A percentile compares a stretch with the other conserved stretches of the same genome.
phyloP scores from a whole-genome alignment of 2,113 vertebrate species.

The Dissostichus mawsoni region DNA sequence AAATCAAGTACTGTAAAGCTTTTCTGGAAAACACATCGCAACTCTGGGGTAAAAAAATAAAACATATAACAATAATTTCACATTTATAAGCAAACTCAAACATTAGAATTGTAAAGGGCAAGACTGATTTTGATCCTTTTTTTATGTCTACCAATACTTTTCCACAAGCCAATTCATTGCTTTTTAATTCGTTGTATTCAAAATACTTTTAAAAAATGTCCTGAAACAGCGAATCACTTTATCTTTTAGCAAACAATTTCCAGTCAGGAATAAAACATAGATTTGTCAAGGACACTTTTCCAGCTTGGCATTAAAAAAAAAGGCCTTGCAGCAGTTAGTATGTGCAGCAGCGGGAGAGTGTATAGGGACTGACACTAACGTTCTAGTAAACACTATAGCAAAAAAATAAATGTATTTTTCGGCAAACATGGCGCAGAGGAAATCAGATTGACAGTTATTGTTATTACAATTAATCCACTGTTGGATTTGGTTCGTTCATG shows the following conservation, averaged over 20 bases:
- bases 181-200: not conserved
- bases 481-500: not conserved
- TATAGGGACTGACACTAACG: not conserved
- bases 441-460: not conserved
- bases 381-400: no score
- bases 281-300: not conserved
- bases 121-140: not conserved
- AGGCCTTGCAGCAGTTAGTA: not conserved
- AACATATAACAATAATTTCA: not conserved
- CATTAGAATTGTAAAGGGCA: not conserved
- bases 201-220: not conserved
- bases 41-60: not conserved
- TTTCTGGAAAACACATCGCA: constrained; percentile 7
- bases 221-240: not conserved
- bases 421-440: not conserved
- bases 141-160: not conserved
- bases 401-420: no score
- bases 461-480: not conserved
- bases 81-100: not conserved
- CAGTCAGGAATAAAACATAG: not conserved
- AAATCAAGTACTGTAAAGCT: constrained; percentile 35
- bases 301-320: not conserved
- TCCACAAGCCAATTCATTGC: no score
- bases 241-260: not conserved
- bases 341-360: not conserved